Evolutionary conservation across 2,113 vertebrate genomes (phyloP), one percentile per base, ranked within the genome.

Genomic region (Leptodactylus fuscus): DNA sequence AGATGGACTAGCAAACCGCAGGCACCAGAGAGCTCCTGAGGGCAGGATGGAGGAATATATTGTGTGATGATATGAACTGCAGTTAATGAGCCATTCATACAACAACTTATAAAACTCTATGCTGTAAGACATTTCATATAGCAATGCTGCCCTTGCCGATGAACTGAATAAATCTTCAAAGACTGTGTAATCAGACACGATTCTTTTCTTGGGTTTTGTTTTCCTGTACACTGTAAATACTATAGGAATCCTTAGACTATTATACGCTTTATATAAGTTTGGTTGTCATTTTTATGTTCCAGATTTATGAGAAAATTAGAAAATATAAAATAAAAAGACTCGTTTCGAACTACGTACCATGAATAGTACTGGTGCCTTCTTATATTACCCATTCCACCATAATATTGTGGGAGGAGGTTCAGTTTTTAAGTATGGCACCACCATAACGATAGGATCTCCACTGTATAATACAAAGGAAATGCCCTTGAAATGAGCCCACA

Each of bases 31-130:
- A 34, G 60, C 48, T 53, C 20, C 46, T 67, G 36, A 85, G 73
- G 74, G 60, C 46, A 76, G 48, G 48, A 48, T 77, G 44, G 24
- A 85, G 44, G 41, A 69, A 69, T 79, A 85, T 75, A 62, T 75
- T 77, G 58, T 49, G 65, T 16, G 41, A 34, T 41, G 83, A 78
- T 67, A 77, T 85, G 55, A 85, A 53, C 60, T 69, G 24, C 32
- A 78, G 41, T 58, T 85, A 85, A 85, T 85, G 76, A 85, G 75
- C 62, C 83, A 58, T 80, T 80, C 34, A 38, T 70, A 79, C 62
- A 69, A 51, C 74, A 80, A 80, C 41, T 85, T 67, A 75, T 36
- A 85, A 85, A 85, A 38, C 49, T 48, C 27, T 27, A 70, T 24
- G 27, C 44, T 78, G 44, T 32, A 29, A 70, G 76, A 80, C 65